Conservation (phyloP, 2,888 invertebrate genomes). For the Tenthredo livida region DNA sequence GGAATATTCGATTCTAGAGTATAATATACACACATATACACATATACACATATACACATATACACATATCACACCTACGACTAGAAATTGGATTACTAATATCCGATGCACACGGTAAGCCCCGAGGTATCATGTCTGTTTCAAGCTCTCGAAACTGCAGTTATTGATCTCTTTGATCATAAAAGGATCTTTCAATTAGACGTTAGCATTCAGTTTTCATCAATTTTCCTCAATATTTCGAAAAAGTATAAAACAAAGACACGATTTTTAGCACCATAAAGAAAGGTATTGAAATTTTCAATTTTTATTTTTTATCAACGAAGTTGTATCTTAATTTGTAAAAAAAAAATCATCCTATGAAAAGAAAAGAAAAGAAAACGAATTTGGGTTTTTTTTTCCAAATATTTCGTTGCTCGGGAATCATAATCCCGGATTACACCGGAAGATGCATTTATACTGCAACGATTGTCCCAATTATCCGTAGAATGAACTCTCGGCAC, state of each 20-base stretch:
- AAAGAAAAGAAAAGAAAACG: no score
- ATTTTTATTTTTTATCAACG: no score
- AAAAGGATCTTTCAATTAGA: not conserved
- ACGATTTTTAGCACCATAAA: no score
- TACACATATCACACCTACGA: not conserved
- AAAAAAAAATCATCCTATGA: no score
- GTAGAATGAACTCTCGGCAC: not conserved
- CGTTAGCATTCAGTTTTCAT: not conserved
- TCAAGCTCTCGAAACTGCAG: not conserved
- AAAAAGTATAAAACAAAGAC: no score
- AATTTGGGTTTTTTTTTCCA: no score
- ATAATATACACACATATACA: not conserved
- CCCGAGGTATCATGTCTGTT: not conserved
- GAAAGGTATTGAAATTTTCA: no score
- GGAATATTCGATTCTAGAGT: conserved; percentile 12
- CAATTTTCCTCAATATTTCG: no score
- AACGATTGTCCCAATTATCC: not conserved
- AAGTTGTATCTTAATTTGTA: no score
- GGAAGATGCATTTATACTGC: not conserved
- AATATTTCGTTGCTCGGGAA: not conserved
- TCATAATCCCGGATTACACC: not conserved
- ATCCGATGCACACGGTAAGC: not conserved
- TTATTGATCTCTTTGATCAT: not conserved
- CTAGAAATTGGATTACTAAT: conserved; percentile 9
- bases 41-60: not conserved